These are phyloP conservation scores for Intellagama lesueurii DNA, from an alignment of 2,797 vertebrate species.

Conservation along the genomic window DNA sequence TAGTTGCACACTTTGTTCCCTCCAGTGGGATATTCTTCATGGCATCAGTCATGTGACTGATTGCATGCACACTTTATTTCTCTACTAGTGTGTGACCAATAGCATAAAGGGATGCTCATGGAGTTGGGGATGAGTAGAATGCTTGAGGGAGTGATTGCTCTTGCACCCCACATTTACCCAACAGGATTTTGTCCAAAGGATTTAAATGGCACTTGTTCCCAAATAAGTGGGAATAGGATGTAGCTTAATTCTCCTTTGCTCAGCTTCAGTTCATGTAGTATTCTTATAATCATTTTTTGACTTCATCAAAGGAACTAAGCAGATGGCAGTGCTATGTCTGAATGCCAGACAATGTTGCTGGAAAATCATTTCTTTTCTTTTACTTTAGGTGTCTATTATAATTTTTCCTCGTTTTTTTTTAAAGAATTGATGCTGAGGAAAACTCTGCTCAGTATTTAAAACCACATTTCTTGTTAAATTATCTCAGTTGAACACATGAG, in stretches of 20 bases:
- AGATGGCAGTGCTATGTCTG: background rate
- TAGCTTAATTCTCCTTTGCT: background rate
- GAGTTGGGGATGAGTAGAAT: no score
- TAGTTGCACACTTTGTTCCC: no score
- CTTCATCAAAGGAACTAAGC: background rate
- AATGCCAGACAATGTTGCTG: background rate
- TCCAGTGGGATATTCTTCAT: no score
- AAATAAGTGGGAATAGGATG: background rate
- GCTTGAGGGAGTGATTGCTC: no score
- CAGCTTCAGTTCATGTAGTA: background rate
- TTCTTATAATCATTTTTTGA: background rate
- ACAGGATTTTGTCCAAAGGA: no score
- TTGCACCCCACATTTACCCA: no score
- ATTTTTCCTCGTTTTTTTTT: background rate
- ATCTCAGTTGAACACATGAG: slow-evolving; percentile 4
- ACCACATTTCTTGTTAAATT: slow-evolving; percentile 1
- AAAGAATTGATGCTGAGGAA: slow-evolving; percentile 30
- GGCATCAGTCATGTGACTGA: no score
- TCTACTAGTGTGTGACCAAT: no score
- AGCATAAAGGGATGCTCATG: no score
- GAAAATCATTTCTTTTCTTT: background rate
- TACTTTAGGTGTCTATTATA: background rate
- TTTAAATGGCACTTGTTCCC: background rate
- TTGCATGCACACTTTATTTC: no score
- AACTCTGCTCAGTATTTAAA: slow-evolving; percentile 40